Conservation (phyloP, 2,888 invertebrate species). For the Leptothorax acervorum region DNA sequence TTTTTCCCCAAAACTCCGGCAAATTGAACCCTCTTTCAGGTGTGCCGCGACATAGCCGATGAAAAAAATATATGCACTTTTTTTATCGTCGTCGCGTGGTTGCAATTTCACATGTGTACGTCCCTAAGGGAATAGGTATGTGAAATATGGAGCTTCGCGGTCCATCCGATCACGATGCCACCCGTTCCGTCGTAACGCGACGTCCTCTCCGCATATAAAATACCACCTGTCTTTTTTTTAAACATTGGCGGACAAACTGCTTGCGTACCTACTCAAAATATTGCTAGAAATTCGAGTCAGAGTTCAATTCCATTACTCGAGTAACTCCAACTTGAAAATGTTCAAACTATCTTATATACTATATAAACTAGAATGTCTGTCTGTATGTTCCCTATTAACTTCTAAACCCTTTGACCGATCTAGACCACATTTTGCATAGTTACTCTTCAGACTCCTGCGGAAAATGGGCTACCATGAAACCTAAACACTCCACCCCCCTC, state of each 20-base stretch:
- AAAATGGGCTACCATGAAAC: too few species aligned
- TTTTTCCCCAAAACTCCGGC: slow-evolving; percentile 37
- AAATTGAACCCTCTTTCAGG: slow-evolving; percentile 34
- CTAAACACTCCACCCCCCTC: too few species aligned
- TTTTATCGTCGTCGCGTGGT: slow-evolving; percentile 29
- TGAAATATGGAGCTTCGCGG: slow-evolving; percentile 48
- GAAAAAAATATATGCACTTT: slow-evolving; percentile 30
- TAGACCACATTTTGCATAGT: too few species aligned
- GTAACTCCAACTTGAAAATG: not conserved
- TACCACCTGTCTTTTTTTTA: not conserved
- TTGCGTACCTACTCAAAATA: not conserved
- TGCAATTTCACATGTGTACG: slow-evolving; percentile 53
- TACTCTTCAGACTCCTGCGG: too few species aligned
- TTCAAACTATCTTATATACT: not conserved
- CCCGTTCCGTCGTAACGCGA: slow-evolving; percentile 17
- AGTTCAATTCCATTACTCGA: not conserved
- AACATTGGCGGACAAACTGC: not conserved
- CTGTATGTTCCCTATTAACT: too few species aligned
- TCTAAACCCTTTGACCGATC: too few species aligned
- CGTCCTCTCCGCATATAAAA: slow-evolving; percentile 51
- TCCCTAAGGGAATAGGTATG: slow-evolving; percentile 46
- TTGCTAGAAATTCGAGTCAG: not conserved
- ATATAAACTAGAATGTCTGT: too few species aligned
- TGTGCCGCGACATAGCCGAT: not conserved
- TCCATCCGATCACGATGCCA: slow-evolving; percentile 10